Percentiles rank a stretch among this genome's conserved stretches.
These are phyloP conservation scores for Leucoraja ocellata DNA, from an alignment of 2,797 vertebrate genomes.

Conservation along the genomic window DNA sequence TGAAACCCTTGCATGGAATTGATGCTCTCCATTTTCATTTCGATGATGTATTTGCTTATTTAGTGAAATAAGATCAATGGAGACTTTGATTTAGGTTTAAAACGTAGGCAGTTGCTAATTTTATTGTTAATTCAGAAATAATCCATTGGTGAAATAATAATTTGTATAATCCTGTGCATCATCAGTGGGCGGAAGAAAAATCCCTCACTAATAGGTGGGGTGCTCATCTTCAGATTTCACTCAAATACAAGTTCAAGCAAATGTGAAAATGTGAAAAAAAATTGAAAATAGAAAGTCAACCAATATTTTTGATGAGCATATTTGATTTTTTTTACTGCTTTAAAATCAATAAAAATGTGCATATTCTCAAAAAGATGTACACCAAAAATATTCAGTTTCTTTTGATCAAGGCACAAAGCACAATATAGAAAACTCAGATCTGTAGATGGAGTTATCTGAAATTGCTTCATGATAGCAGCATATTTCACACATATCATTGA, in stretches of 20 bases:
- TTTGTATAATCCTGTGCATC: not conserved
- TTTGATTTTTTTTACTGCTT: not conserved
- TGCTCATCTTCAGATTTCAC: no score
- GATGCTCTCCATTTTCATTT: not conserved
- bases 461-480: not conserved
- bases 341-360: not conserved
- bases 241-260: not conserved
- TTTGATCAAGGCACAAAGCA: not conserved
- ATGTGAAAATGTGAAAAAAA: not conserved
- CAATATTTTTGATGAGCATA: not conserved
- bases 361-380: not conserved
- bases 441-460: not conserved
- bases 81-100: not conserved
- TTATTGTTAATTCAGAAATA: not conserved
- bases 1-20: not conserved
- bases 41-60: not conserved
- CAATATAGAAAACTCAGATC: not conserved
- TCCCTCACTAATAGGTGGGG: not conserved
- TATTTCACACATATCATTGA: not conserved
- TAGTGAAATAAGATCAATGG: not conserved
- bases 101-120: not conserved
- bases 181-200: not conserved
- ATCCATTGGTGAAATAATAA: not conserved
- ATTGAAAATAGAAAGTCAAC: not conserved
- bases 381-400: not conserved